Evolutionary conservation across 92 coral and sea anemone species (phyloP), one percentile per base, ranked within the genome.

Genomic region (Zoanthus sociatus): DNA sequence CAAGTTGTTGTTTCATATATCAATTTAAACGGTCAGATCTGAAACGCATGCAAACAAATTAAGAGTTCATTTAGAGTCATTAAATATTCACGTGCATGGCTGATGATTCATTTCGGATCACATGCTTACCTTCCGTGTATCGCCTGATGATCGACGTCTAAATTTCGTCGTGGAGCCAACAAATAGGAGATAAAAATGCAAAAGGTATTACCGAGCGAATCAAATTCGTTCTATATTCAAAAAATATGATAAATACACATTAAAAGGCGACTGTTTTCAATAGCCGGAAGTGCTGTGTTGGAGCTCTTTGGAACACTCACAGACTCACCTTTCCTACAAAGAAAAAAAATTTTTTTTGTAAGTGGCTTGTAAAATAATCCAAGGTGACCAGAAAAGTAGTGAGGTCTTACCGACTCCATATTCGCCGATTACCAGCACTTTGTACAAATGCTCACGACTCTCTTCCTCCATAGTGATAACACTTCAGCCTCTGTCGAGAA

Each of bases 361-460:
- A 48, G 82, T 55, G 47, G 17, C 14, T 3, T 32, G 21, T 15
- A 33, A 54, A 50, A 79, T 63, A 15, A 4, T 11, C 32, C 21
- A 79, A 50, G 18, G 20, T 8, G 15, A 17, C 32, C 9, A 61
- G 54, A 42, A 0, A 9, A 10, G 10, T 1, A 5, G 4, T 26
- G 61, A 45, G 55, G 9, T 18, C 95, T 89, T 86, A 96, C 98
- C 98, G 9, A 96, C 98, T 58, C 96, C 96, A 76, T 90, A 93
- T 72, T 96, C 98, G 17, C 98, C 98, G 20, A 96, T 95, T 42
- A 96, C 94, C 55, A 96, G 93, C 30, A 96, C 98, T 90, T 96
- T 96, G 50, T 94, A 96, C 74, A 94, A 87, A 20, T 93, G 95
- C 51, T 94, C 98, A 15, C 86, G 91, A 37, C 86, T 93, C 30